Evolutionary conservation across 2,888 invertebrate genomes (phyloP), one percentile per base, ranked within the genome.

Genomic region (Brachypterus glaber): DNA sequence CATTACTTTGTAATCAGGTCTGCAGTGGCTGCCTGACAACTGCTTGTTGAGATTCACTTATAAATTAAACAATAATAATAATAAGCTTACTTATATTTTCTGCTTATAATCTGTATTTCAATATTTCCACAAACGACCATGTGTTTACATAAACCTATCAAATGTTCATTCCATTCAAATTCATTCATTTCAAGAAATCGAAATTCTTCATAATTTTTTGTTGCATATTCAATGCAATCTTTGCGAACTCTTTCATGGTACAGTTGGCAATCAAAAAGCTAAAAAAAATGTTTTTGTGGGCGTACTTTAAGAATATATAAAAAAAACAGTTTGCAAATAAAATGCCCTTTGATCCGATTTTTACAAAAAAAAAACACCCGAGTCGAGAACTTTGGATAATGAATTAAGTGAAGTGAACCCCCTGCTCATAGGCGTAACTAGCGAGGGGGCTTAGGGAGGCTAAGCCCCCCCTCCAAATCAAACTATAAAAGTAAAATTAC

Each of bases 141-240:
- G 46, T 66, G 66, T 16, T 61, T 60, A 43, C 55, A 54, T 21
- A 67, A 46, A 40, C 56, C 48, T 17, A 59, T 46, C 17, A 67
- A 35, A 43, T 62, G 61, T 11, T 55, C 45, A 11, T 46, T 37
- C 54, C 58, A 63, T 14, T 58, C 52, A 13, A 49, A 41, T 39
- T 53, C 48, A 13, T 41, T 44, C 3, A 51, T 40, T 4, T 58
- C 31, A 17, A 57, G 45, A 37, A 76, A 68, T 59, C 73, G 69
- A 55, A 85, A 85, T 38, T 75, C 65, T 16, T 39, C 33, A 42
- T 67, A 70, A 55, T 82, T 72, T 26, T 73, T 64, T 39, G 73
- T 72, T 73, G 85, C 84, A 63, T 77, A 89, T 11, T 76, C 70
- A 11, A 87, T 73, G 52, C 85, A 84, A 48, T 81, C 77, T 51